Evolutionary conservation across 2,888 invertebrate species (phyloP).

Genomic region (Apomyelois bistriatella): DNA sequence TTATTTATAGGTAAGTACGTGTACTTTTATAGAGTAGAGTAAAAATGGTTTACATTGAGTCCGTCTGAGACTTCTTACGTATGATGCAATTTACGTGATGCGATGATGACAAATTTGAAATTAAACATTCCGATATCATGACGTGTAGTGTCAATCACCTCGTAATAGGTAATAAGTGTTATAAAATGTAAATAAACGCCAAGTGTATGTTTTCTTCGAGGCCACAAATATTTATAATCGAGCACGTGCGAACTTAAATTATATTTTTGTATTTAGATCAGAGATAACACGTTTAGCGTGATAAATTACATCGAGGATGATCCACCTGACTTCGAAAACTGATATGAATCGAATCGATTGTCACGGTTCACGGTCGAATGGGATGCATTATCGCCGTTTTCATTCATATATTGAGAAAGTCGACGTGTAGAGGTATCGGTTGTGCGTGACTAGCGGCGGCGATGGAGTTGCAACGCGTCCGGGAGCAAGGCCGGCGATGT

Average conservation of each 20-base stretch:
- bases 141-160: constrained; percentile 8
- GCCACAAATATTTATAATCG: constrained; percentile 9
- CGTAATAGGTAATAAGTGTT: constrained; percentile 2
- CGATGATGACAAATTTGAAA: neutral
- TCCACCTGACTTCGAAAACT: constrained; percentile 39
- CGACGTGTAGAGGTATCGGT: constrained; percentile 48
- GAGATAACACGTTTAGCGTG: constrained; percentile 9
- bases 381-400: constrained; percentile 46
- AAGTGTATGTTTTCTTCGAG: neutral
- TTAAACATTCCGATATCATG: constrained; percentile 7
- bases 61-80: too few species aligned
- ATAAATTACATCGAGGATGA: constrained; percentile 29
- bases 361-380: constrained; percentile 42
- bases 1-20: too few species aligned
- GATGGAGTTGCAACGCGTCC: constrained; percentile 42
- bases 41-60: too few species aligned
- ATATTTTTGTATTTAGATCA: constrained; percentile 1
- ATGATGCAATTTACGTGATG: too few species aligned
- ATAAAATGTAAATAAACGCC: constrained; percentile 12
- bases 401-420: constrained; percentile 60
- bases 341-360: constrained; percentile 49
- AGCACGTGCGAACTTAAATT: constrained; percentile 11
- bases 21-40: too few species aligned
- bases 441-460: constrained; percentile 51
- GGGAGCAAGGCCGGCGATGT: constrained; percentile 73